Evolutionary conservation across 2,113 vertebrate genomes (phyloP).

Genomic region (Pachycephala philippinensis): DNA sequence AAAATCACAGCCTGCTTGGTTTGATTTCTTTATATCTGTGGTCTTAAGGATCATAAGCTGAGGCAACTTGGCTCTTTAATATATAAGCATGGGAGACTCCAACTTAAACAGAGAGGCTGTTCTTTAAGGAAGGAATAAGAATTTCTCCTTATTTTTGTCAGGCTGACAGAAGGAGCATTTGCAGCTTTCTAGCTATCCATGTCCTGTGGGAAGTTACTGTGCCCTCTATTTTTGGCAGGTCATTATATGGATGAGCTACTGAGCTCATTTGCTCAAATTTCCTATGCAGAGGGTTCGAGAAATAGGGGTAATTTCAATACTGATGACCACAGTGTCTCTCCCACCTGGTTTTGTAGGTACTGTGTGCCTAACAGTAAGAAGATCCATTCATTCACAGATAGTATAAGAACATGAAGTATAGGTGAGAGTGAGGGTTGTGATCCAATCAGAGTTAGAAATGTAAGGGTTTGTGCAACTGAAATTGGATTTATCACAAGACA

Average conservation of each 20-base stretch:
- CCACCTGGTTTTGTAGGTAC: background rate
- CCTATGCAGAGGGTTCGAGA: background rate
- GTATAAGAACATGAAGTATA: background rate
- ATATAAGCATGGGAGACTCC: background rate
- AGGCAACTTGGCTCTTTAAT: background rate
- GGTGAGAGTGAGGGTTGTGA: background rate
- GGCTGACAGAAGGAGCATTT: background rate
- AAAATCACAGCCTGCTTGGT: background rate
- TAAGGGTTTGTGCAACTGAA: background rate
- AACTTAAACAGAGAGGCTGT: background rate
- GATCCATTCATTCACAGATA: background rate
- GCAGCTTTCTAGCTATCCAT: background rate
- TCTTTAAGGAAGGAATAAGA: background rate
- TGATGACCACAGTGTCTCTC: background rate
- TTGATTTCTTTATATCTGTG: background rate
- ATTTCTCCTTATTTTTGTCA: background rate
- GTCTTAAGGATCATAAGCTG: background rate
- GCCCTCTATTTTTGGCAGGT: background rate
- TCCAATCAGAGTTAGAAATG: conserved; percentile 3
- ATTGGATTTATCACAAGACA: background rate
- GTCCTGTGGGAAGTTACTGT: background rate
- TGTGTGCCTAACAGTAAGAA: background rate
- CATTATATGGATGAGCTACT: background rate
- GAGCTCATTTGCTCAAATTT: background rate
- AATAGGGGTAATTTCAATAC: background rate